phyloP scores from a whole-genome alignment of 2,888 invertebrate species.

The Rotaria sp. region DNA sequence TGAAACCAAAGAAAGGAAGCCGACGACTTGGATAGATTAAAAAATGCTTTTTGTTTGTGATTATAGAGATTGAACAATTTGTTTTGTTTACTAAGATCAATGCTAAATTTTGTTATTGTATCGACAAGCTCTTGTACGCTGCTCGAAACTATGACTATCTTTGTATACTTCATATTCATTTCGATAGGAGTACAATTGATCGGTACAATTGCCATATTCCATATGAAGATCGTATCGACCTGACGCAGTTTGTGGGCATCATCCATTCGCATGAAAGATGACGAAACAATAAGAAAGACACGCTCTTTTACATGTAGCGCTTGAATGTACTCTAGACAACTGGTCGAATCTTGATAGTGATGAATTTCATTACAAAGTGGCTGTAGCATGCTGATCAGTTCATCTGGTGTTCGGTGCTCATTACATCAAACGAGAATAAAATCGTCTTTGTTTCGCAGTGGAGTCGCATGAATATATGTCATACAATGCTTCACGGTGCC shows the following conservation, averaged over 20 bases:
- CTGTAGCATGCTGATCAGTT: background rate
- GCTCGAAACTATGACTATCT: background rate
- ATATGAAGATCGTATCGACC: background rate
- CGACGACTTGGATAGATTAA: background rate
- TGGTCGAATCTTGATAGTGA: background rate
- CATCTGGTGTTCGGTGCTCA: background rate
- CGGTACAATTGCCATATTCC: too few relatives aligned
- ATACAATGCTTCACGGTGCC: too few relatives aligned
- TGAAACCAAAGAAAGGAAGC: background rate
- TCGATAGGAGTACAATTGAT: too few relatives aligned
- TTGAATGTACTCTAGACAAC: background rate
- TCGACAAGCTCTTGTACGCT: background rate
- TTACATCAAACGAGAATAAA: background rate
- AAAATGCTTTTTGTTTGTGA: conserved; percentile 32
- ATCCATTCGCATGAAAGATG: background rate
- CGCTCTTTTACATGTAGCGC: background rate
- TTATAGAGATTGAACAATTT: background rate
- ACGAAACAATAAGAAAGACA: background rate
- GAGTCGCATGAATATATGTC: too few relatives aligned
- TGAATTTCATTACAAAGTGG: background rate
- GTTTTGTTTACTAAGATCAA: background rate
- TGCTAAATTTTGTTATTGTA: background rate
- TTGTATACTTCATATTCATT: too few relatives aligned
- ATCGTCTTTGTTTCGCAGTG: background rate
- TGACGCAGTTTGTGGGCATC: background rate